A percentile compares a stretch with the other conserved stretches of the same genome.
Conservation (phyloP, 2,113 vertebrate genomes). For the Hippoglossus stenolepis region DNA sequence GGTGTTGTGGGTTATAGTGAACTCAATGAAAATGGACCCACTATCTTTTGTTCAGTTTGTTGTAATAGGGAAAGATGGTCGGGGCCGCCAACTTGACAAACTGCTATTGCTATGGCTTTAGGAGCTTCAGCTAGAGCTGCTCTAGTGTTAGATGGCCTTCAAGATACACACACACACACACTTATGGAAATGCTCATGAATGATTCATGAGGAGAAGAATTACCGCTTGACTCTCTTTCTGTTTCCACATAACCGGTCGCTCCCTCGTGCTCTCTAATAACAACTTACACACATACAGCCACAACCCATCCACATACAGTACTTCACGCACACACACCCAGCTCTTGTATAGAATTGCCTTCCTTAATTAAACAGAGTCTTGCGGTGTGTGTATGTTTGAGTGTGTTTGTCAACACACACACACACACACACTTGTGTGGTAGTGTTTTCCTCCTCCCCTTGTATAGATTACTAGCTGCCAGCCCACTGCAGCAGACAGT, state of each 20-base stretch:
- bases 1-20: background rate
- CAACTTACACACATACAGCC: conserved; percentile 16
- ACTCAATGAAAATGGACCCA: conserved; percentile 1
- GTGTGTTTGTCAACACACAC: too few relatives aligned
- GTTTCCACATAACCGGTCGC: conserved; percentile 50
- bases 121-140: conserved; percentile 18
- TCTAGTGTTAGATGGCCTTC: background rate
- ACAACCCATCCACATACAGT: background rate
- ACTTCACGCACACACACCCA: conserved; percentile 2
- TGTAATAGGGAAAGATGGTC: background rate
- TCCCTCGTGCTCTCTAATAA: conserved; percentile 44
- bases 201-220: conserved; percentile 58
- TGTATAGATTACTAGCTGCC: conserved; percentile 1
- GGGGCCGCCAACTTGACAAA: conserved; percentile 11
- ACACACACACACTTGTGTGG: too few relatives aligned
- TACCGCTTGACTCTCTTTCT: conserved; percentile 46
- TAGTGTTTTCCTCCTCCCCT: background rate
- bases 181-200: conserved; percentile 41
- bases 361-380: background rate
- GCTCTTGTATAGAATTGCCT: background rate
- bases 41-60: background rate
- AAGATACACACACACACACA: conserved; percentile 15
- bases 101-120: conserved; percentile 8
- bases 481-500: conserved; percentile 19
- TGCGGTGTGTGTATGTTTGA: background rate